Percentiles rank a stretch among this genome's conserved stretches.
Conservation (phyloP, 2,888 invertebrate genomes). For the Neoaliturus tenellus region DNA sequence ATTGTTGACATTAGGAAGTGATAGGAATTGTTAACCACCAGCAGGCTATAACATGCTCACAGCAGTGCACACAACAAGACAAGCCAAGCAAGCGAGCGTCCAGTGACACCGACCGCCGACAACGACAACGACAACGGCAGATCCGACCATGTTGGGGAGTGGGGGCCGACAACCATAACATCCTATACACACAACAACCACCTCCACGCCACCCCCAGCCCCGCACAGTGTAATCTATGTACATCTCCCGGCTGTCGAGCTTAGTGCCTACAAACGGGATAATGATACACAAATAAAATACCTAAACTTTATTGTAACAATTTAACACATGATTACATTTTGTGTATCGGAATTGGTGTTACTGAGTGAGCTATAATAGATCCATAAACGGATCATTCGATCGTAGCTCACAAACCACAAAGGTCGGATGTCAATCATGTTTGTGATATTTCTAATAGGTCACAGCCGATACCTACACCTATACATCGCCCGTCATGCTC, state of each 20-base stretch:
- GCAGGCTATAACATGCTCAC: conserved; percentile 39
- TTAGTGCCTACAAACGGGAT: conserved; percentile 1
- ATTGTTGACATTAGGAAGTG: background rate
- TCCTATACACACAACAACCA: background rate
- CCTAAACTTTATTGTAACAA: conserved; percentile 43
- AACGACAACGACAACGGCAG: too few species aligned
- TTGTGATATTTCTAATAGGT: background rate
- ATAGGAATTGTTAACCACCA: conserved; percentile 47
- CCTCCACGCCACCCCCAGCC: background rate
- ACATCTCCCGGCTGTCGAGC: background rate
- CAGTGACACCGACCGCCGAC: conserved; percentile 18
- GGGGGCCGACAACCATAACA: background rate
- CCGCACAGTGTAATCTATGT: background rate
- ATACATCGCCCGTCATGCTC: background rate
- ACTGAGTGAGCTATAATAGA: background rate
- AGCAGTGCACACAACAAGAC: conserved; percentile 26
- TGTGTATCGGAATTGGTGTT: background rate
- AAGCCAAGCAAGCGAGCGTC: conserved; percentile 32
- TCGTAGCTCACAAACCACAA: background rate
- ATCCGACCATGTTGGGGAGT: conserved; percentile 7
- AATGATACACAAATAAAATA: conserved; percentile 37
- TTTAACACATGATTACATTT: conserved; percentile 40
- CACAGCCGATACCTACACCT: background rate
- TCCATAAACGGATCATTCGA: background rate
- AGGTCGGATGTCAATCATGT: background rate